These are phyloP conservation scores for Tonatia bakeri DNA, from an alignment of 2,113 vertebrate genomes.

Conservation along the genomic window DNA sequence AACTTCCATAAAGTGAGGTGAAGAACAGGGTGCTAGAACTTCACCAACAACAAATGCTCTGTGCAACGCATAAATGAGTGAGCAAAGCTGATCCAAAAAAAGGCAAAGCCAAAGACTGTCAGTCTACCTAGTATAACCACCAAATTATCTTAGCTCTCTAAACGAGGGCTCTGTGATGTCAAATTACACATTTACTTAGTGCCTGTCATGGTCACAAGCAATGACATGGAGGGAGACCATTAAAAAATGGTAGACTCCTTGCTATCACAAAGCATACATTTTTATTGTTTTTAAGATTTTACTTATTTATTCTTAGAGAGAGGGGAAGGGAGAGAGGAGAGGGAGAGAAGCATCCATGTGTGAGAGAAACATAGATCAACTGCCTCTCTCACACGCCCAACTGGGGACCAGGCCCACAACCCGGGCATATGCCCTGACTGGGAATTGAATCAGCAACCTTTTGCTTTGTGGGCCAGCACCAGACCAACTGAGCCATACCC, in stretches of 20 bases:
- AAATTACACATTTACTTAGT: neutral
- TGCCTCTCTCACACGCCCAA: no score
- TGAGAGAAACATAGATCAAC: no score
- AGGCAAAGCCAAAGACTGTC: neutral
- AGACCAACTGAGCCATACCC: no score
- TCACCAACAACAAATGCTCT: neutral
- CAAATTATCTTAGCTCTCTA: neutral
- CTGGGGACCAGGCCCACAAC: no score
- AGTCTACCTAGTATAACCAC: neutral
- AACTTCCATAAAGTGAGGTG: neutral
- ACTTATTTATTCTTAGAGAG: no score
- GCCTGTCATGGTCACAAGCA: neutral
- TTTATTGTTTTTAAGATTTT: no score
- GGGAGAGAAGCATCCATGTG: no score
- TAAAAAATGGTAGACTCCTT: neutral
- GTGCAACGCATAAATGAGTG: neutral
- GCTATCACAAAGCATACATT: no score
- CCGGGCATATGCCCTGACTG: no score
- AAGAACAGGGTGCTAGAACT: neutral
- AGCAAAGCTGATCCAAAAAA: neutral
- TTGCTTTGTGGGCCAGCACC: no score
- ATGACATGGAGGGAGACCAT: neutral
- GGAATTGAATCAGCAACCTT: no score
- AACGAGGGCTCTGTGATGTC: neutral
- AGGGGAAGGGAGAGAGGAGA: no score